Evolutionary conservation across 1,140 invertebrate species (phyloP).

Genomic region (Coenobita brevimanus): DNA sequence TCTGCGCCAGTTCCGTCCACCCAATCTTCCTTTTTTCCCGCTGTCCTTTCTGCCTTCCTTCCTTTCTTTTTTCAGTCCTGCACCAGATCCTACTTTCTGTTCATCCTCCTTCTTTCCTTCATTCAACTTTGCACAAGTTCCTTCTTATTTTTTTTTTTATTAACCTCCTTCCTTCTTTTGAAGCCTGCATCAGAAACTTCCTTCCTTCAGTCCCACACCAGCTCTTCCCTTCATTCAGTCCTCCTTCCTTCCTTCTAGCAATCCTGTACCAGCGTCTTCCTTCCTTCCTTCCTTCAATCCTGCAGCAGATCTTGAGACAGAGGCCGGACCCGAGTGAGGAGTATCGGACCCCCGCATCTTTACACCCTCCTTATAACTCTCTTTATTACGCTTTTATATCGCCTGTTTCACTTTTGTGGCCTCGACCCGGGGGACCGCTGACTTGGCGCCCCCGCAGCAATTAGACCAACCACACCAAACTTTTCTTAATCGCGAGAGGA

Average conservation of each 20-base stretch:
- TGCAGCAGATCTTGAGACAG: conserved; percentile 35
- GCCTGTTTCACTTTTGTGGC: conserved; percentile 60
- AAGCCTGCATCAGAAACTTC: no score
- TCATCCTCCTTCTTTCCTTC: neutral
- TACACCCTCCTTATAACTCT: conserved; percentile 63
- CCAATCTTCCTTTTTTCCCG: neutral
- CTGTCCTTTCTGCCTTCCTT: neutral
- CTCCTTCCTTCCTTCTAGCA: neutral
- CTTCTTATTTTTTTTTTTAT: neutral
- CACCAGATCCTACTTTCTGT: neutral
- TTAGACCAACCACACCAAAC: conserved; percentile 1
- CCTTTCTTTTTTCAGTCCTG: neutral
- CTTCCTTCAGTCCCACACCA: neutral
- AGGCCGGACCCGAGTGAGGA: conserved; percentile 8
- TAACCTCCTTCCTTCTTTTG: no score
- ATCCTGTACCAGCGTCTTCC: neutral
- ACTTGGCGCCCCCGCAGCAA: conserved; percentile 28
- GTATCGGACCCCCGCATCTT: conserved; percentile 41
- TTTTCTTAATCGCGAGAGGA: neutral
- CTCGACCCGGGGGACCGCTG: conserved; percentile 14
- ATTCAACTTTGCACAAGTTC: neutral
- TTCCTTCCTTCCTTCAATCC: neutral
- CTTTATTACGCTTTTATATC: conserved; percentile 63
- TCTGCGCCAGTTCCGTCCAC: neutral
- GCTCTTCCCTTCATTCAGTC: neutral